These are phyloP conservation scores for Proterorhinus semilunaris DNA, from an alignment of 2,113 vertebrate genomes.

Conservation along the genomic window DNA sequence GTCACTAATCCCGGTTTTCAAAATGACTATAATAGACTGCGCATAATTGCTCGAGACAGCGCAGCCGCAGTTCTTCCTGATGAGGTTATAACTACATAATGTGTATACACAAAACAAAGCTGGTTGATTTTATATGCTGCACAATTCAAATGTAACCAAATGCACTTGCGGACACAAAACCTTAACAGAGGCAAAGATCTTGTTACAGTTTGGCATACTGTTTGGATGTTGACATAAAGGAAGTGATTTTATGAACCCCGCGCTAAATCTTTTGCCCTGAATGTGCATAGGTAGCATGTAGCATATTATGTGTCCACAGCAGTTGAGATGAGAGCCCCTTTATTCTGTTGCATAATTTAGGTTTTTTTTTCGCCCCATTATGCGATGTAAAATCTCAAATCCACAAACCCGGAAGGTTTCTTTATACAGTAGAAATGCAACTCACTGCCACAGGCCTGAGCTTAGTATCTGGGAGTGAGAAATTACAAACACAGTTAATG, in stretches of 20 bases:
- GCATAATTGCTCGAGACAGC: neutral
- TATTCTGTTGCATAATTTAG: conserved; percentile 52
- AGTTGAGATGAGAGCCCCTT: neutral
- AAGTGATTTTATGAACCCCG: no score
- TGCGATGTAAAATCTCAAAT: conserved; percentile 57
- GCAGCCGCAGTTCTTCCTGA: neutral
- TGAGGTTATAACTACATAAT: neutral
- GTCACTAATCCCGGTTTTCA: neutral
- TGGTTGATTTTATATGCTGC: no score
- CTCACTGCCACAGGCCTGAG: conserved; percentile 68
- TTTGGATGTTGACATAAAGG: no score
- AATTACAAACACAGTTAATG: conserved; percentile 26
- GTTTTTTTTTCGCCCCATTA: conserved; percentile 63
- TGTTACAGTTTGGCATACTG: no score
- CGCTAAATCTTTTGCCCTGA: neutral
- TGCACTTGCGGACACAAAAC: no score
- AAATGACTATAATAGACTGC: neutral
- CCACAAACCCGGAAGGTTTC: conserved; percentile 56
- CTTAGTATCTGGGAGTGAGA: conserved; percentile 52
- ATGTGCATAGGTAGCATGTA: no score
- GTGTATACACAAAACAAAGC: neutral
- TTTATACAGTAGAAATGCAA: conserved; percentile 68
- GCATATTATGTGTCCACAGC: conserved; percentile 14
- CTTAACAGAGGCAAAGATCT: no score
- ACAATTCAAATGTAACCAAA: no score